Conservation (phyloP, 2,113 vertebrate species). For the Catagonus wagneri region DNA sequence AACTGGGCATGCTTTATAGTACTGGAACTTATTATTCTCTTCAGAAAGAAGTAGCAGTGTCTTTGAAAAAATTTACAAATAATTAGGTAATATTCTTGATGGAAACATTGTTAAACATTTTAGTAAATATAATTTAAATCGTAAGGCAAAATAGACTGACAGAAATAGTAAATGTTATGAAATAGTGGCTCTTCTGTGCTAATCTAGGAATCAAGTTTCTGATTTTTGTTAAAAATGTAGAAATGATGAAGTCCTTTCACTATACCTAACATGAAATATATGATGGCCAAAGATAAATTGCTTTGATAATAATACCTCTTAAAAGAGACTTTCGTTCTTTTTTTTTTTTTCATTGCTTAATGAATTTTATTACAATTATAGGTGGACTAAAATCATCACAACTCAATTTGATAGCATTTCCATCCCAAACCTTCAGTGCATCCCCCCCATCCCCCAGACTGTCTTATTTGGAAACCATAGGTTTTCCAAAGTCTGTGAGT, state of each 20-base stretch:
- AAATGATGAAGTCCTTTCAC: background rate
- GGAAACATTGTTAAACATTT: constrained; percentile 49
- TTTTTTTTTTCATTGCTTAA: too few relatives aligned
- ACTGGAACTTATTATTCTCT: constrained; percentile 47
- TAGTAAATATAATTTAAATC: constrained; percentile 53
- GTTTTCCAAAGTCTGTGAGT: too few relatives aligned
- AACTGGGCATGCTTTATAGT: background rate
- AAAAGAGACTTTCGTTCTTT: constrained; percentile 5
- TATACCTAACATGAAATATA: constrained; percentile 54
- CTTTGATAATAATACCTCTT: constrained; percentile 46
- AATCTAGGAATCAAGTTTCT: constrained; percentile 64
- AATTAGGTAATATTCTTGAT: background rate
- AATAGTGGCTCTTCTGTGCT: constrained; percentile 15
- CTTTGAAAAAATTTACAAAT: constrained; percentile 49
- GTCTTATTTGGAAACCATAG: too few relatives aligned
- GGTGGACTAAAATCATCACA: too few relatives aligned
- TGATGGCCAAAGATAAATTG: constrained; percentile 70
- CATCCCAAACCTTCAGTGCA: too few relatives aligned
- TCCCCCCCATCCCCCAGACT: too few relatives aligned
- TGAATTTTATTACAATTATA: too few relatives aligned
- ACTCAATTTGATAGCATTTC: too few relatives aligned
- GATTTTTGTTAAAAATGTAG: constrained; percentile 66
- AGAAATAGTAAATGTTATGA: constrained; percentile 41
- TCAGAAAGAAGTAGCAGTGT: background rate
- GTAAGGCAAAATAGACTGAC: constrained; percentile 56